Base-by-base conservation (phyloP, 2,797 vertebrate genomes). In the Xenops minutus region DNA sequence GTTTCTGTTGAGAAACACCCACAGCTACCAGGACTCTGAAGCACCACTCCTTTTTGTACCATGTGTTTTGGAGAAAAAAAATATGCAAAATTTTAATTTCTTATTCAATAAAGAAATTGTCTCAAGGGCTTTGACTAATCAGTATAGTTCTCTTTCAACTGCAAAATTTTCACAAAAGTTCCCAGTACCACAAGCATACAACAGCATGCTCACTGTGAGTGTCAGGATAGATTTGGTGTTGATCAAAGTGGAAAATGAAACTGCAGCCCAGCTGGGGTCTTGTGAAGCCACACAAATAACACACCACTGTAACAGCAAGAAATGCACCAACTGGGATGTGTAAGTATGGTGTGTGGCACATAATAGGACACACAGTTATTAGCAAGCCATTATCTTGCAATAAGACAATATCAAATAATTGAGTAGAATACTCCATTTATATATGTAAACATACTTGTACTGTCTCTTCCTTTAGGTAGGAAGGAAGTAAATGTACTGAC, bases 241-340 rank as follows among this genome's bases (percentile, higher is more conserved):
- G 41, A 61, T 36, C n/a, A 34, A 67, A 68, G 54, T 21, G 58
- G 34, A n/a, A 63, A 58, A 54, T 8, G 24, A 17, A 51, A 29
- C n/a, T 12, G 8, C 67, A 49, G 29, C 18, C 49, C 41, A 29
- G 20, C 5, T 75, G 55, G 67, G 24, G 24, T 14, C 51, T 46
- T 37, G 6, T 1, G 10, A 14, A 44, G 46, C 17, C 73, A 17
- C 14, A 30, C 13, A 36, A 9, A 2, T 8, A 22, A 23, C 24
- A 10, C 23, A 9, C 4, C 13, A 7, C 27, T 23, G 1, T 2
- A 32, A n/a, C 23, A 52, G 19, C 2, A 3, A 85, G 36, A 17
- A 66, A 2, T 3, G 34, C 30, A 6, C 15, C 27, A 21, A 0
- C 5, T 7, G 44, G 5, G 27, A 82, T 1, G 0, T 10, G 11